Evolutionary conservation across 2,797 vertebrate species (phyloP), one percentile per base, ranked within the genome.

Genomic region (Melanotaenia nigrans): DNA sequence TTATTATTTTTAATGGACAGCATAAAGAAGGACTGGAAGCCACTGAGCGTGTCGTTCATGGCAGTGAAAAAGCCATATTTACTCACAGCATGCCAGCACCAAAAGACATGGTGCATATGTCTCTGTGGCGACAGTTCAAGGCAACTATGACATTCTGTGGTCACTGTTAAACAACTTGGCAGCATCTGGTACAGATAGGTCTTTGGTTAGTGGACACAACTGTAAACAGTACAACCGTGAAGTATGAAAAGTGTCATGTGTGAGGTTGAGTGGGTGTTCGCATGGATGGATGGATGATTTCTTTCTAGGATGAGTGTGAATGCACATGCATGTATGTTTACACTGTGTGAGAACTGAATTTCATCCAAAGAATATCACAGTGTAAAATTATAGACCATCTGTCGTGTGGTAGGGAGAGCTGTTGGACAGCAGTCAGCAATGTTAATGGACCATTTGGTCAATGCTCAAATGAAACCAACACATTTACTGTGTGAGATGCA

Each of bases 401-500:
- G 92, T 83, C 83, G 80, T 78, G 77, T 86, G 87, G 81, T 71
- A 71, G 67, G 77, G 75, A 80, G 75, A 77, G 74, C 80, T 82
- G 75, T 79, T 91, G 90, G 90, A 86, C 82, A 65, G 80, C 81
- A 84, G 70, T 81, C 87, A 85, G 87, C 74, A 82, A 82, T 85
- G 89, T 85, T 86, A 89, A 87, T 86, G 69, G 83, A 58, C 82
- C 85, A 85, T 92, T 91, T 89, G 88, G 85, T 86, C 78, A 72
- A 61, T 66, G 78, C 75, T 84, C 79, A 82, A 68, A 89, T 64
- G 28, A 80, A 80, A 83, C 69, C 56, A 79, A 77, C 75, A 72
- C 70, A 69, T 85, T 88, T 83, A 42, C 40, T 42, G 40, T 42
- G 85, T 75, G 68, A 75, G 68, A 74, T 63, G 20, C 67, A 75